Evolutionary conservation across 2,797 vertebrate species (phyloP).

Genomic region (Pangasius mekongensis): DNA sequence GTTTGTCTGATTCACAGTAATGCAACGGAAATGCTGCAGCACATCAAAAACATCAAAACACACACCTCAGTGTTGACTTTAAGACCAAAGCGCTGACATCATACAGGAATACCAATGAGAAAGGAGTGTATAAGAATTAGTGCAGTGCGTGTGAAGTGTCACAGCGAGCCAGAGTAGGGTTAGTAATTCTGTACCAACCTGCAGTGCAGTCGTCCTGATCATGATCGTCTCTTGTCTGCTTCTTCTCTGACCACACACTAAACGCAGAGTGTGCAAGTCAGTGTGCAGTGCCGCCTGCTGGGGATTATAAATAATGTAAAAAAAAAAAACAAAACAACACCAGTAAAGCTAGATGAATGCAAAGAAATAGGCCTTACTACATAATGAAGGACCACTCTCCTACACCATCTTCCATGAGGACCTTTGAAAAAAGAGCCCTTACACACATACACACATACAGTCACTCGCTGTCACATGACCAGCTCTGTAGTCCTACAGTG

Average conservation of each 20-base stretch:
- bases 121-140: not conserved
- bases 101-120: not conserved
- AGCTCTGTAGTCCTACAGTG: not conserved
- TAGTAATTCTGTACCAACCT: conserved; percentile 54
- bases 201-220: conserved; percentile 30
- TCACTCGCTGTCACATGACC: not conserved
- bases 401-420: not conserved
- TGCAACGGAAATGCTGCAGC: conserved; percentile 23
- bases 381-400: not conserved
- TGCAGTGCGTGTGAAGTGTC: not conserved
- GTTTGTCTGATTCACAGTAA: conserved; percentile 14
- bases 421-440: not conserved
- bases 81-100: not conserved
- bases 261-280: not conserved
- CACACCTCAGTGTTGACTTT: conserved; percentile 2
- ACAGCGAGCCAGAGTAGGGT: not conserved
- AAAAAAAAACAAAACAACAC: not conserved
- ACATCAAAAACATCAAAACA: conserved; percentile 25
- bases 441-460: not conserved
- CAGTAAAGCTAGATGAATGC: not conserved
- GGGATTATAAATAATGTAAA: conserved; percentile 11
- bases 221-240: conserved; percentile 47
- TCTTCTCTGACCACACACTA: conserved; percentile 27
- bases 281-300: conserved; percentile 42
- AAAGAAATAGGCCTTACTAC: not conserved